phyloP scores from a whole-genome alignment of 2,797 vertebrate species.

The Arctocebus calabarensis region DNA sequence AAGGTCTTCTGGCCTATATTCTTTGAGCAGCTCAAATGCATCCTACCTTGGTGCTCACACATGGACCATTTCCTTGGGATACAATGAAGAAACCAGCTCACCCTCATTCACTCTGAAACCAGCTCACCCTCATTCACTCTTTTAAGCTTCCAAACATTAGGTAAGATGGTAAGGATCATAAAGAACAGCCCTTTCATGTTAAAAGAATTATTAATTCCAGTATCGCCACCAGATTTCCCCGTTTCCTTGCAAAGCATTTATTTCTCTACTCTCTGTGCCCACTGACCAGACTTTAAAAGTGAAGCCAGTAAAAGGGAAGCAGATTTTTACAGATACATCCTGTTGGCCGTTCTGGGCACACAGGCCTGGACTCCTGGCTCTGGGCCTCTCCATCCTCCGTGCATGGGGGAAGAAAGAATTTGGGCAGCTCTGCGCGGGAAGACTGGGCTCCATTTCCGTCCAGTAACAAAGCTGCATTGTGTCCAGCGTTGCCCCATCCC shows the following conservation, averaged over 20 bases:
- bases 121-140: not conserved
- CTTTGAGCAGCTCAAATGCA: conserved; percentile 46
- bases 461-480: not conserved
- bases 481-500: not conserved
- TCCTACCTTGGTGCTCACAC: conserved; percentile 65
- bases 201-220: conserved; percentile 68
- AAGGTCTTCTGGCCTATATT: conserved; percentile 65
- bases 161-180: conserved; percentile 70
- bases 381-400: not conserved
- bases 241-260: conserved; percentile 69
- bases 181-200: conserved; percentile 70
- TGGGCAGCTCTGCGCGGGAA: not conserved
- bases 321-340: conserved; percentile 48
- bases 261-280: conserved; percentile 56
- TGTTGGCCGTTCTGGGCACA: not conserved
- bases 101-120: conserved; percentile 10
- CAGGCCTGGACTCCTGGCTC: not conserved
- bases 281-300: conserved; percentile 64
- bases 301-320: conserved; percentile 42
- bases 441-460: not conserved
- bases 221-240: conserved; percentile 69
- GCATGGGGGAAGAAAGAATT: not conserved
- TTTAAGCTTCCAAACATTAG: conserved; percentile 66
- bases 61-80: conserved; percentile 61
- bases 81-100: conserved; percentile 25